These are phyloP conservation scores for Phyllostomus hastatus DNA, from an alignment of 2,113 vertebrate species.

Conservation along the genomic window DNA sequence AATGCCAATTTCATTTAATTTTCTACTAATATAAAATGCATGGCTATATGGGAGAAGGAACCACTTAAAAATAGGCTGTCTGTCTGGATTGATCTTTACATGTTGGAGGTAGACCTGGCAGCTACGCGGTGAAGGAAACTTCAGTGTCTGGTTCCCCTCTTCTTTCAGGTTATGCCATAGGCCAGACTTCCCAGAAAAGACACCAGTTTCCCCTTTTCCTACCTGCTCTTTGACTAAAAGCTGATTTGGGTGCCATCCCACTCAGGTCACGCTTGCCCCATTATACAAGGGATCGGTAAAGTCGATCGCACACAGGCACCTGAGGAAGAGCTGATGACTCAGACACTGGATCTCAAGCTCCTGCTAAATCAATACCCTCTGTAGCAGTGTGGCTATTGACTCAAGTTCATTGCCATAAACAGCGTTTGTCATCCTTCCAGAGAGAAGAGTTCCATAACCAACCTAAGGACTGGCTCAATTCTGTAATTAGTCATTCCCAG, in stretches of 20 bases:
- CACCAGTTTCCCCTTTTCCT: background rate
- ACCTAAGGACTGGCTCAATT: background rate
- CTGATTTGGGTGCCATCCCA: background rate
- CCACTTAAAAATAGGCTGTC: background rate
- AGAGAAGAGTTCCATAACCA: background rate
- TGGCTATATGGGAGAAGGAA: background rate
- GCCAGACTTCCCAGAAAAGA: background rate
- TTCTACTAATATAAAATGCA: background rate
- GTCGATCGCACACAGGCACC: slow-evolving; percentile 9
- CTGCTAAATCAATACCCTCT: slow-evolving; percentile 67
- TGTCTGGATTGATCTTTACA: background rate
- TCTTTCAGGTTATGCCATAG: background rate
- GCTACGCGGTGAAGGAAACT: background rate
- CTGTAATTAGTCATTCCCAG: background rate
- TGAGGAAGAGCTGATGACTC: background rate
- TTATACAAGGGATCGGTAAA: slow-evolving; percentile 31
- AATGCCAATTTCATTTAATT: background rate
- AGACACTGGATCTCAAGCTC: background rate
- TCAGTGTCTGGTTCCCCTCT: background rate
- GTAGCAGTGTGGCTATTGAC: slow-evolving; percentile 61
- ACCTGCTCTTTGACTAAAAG: background rate
- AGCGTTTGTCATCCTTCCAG: slow-evolving; percentile 73
- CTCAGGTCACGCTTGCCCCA: background rate
- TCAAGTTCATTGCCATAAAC: slow-evolving; percentile 57
- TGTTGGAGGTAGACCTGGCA: background rate